Evolutionary conservation across 2,113 vertebrate genomes (phyloP), one percentile per base, ranked within the genome.

Genomic region (Hiodon alosoides): DNA sequence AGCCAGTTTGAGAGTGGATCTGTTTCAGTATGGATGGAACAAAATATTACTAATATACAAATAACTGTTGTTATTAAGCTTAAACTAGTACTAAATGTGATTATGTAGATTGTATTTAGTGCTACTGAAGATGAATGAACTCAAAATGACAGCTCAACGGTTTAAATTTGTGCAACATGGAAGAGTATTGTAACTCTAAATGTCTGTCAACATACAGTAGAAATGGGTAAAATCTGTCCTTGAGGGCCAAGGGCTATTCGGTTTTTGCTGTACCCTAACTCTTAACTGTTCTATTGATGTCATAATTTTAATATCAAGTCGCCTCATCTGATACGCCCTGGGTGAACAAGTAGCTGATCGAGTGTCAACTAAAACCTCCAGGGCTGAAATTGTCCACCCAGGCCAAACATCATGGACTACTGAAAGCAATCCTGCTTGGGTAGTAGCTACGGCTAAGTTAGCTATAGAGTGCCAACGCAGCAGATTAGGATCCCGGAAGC

Each of bases 281-380:
- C 16, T 17, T 64, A 64, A 64, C 17, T 46, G 70, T 14, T 58
- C 17, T 71, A 48, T 31, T 31, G 17, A 46, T 59, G 55, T 55
- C 46, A 59, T 71, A 14, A 59, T 71, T 71, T 71, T 9, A 51
- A 55, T 70, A 55, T 6, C 4, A 57, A 70, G 69, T 70, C 52
- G 57, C 51, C 53, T 70, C 57, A 53, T 7, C 16, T 70, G 54
- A 55, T 52, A 53, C 17, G 53, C 69, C 52, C 17, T 6, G 46
- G 46, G n/a, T 70, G 47, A 57, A 57, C 17, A 7, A 64, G 14
- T 16, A 3, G 16, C 14, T 64, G 14, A 4, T 64, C 3, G 14
- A 64, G 16, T 16, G 5, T 64, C 14, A 64, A 13, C 14, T 16
- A 64, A 64, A 4, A 0, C 14, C 8, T 58, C n/a, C 53, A 70